phyloP scores from a whole-genome alignment of 2,113 vertebrate species.

The Psittacus erithacus region DNA sequence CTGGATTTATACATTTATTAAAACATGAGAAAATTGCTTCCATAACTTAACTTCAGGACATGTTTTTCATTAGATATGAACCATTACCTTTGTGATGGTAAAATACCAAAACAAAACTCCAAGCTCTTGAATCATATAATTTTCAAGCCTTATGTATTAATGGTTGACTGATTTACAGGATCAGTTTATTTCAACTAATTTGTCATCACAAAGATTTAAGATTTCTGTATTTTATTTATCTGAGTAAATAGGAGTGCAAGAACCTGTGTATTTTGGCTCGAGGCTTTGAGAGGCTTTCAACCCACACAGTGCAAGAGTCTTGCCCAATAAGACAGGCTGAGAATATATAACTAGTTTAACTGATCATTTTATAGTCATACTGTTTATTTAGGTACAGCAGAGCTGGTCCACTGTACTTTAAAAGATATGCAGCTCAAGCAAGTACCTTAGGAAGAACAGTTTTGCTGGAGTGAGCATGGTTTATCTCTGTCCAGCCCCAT shows the following conservation, averaged over 20 bases:
- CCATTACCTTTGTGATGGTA: conserved; percentile 6
- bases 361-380: background rate
- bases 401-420: background rate
- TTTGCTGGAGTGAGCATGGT: accelerated
- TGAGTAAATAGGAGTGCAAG: background rate
- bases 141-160: background rate
- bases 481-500: background rate
- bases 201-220: background rate
- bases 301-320: background rate
- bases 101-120: background rate
- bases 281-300: background rate
- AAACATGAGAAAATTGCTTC: background rate
- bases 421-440: background rate
- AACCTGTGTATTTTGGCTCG: background rate
- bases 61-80: conserved; percentile 45
- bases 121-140: background rate
- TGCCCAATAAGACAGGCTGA: background rate
- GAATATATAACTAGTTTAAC: background rate
- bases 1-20: conserved; percentile 20
- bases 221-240: background rate
- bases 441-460: background rate
- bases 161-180: background rate
- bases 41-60: conserved; percentile 20
- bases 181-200: background rate
- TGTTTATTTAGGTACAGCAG: background rate